These are phyloP conservation scores for Paraplagusia blochii DNA, from an alignment of 2,113 vertebrate species.

Conservation along the genomic window DNA sequence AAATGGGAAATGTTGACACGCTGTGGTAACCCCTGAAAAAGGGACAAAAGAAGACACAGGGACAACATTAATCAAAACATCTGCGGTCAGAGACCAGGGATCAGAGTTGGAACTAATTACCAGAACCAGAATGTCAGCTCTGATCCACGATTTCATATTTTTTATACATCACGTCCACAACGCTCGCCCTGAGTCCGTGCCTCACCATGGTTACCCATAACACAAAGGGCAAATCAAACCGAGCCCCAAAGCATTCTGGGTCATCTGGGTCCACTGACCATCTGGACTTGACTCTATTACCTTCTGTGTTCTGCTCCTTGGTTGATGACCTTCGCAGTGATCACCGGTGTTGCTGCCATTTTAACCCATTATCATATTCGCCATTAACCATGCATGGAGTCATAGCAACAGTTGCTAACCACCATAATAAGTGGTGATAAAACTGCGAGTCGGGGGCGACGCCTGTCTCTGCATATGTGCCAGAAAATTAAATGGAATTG, in stretches of 20 bases:
- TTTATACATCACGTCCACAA: too few species aligned
- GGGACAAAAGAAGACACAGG: too few species aligned
- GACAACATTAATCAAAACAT: too few species aligned
- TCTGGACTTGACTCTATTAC: slow-evolving; percentile 61
- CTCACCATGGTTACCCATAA: slow-evolving; percentile 48
- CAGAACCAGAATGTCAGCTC: too few species aligned
- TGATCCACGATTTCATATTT: too few species aligned
- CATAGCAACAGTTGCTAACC: slow-evolving; percentile 50
- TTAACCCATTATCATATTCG: slow-evolving; percentile 24
- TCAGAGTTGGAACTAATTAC: too few species aligned
- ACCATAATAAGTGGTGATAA: slow-evolving; percentile 32
- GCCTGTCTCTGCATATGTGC: too few species aligned
- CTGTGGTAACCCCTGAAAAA: too few species aligned
- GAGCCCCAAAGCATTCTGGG: slow-evolving; percentile 65
- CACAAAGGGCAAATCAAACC: slow-evolving; percentile 67
- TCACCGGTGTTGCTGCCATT: slow-evolving; percentile 51
- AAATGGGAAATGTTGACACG: too few species aligned
- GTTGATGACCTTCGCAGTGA: slow-evolving; percentile 49
- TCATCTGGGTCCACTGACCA: slow-evolving; percentile 58
- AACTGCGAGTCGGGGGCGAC: not conserved
- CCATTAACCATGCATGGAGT: slow-evolving; percentile 35
- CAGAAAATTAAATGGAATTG: too few species aligned
- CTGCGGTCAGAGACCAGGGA: too few species aligned
- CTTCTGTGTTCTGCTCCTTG: slow-evolving; percentile 46
- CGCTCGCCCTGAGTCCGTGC: slow-evolving; percentile 10